A percentile compares a stretch with the other conserved stretches of the same genome.
These are phyloP conservation scores for Perdita meconis DNA, from an alignment of 2,888 invertebrate species.

Conservation along the genomic window DNA sequence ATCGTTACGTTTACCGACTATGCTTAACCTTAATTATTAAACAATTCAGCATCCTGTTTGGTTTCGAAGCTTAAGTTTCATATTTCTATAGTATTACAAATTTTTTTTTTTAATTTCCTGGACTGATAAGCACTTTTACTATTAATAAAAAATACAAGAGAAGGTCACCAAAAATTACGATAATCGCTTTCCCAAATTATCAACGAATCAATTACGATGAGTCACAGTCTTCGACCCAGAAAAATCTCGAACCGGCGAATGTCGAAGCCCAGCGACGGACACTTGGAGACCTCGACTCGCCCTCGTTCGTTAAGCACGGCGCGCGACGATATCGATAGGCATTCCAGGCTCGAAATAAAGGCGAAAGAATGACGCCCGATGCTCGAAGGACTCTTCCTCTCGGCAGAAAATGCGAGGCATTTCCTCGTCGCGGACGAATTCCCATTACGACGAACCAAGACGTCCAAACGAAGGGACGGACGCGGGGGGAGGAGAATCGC, in stretches of 20 bases:
- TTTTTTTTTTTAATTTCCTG: too few species aligned
- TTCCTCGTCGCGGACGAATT: constrained; percentile 72
- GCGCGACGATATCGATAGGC: constrained; percentile 49
- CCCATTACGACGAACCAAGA: constrained; percentile 68
- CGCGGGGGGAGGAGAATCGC: background rate
- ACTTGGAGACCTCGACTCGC: constrained; percentile 12
- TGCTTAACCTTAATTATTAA: too few species aligned
- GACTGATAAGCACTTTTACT: too few species aligned
- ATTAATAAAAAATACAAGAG: too few species aligned
- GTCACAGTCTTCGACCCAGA: too few species aligned
- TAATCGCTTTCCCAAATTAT: too few species aligned
- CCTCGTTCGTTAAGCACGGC: constrained; percentile 40
- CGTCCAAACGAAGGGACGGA: constrained; percentile 6
- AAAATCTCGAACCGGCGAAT: too few species aligned
- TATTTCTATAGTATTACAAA: too few species aligned
- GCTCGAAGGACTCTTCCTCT: constrained; percentile 38
- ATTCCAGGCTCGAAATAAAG: constrained; percentile 71
- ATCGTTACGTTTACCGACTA: too few species aligned
- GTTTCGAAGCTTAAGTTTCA: too few species aligned
- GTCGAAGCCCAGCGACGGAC: background rate
- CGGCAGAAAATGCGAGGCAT: constrained; percentile 68
- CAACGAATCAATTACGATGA: background rate
- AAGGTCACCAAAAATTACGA: too few species aligned
- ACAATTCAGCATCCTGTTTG: too few species aligned
- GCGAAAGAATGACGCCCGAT: constrained; percentile 59